Evolutionary conservation across 2,113 vertebrate genomes (phyloP).

Genomic region (Sprattus sprattus): DNA sequence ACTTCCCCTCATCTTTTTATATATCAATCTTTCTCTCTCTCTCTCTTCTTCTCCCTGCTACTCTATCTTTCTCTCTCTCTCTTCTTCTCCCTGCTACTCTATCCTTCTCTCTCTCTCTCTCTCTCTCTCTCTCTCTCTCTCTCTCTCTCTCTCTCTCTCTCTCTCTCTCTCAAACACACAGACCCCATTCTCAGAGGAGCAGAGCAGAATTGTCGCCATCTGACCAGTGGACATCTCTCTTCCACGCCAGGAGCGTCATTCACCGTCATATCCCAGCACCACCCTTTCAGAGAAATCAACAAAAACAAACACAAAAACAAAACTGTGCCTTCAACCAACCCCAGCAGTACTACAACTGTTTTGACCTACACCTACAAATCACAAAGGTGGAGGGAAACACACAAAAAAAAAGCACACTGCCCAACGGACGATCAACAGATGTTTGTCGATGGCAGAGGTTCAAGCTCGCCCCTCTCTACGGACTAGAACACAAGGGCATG

Average conservation of each 20-base stretch:
- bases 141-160: neutral
- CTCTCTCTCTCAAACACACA: slow-evolving; percentile 22
- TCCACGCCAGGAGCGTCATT: neutral
- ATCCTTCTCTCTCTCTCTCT: no score
- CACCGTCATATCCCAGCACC: slow-evolving; percentile 30
- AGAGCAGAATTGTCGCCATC: slow-evolving; percentile 53
- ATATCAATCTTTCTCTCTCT: no score
- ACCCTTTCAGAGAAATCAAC: slow-evolving; percentile 34
- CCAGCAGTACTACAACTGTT: slow-evolving; percentile 48
- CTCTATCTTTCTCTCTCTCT: neutral
- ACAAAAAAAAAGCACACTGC: neutral
- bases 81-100: neutral
- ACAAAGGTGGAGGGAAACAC: neutral
- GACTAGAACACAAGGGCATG: slow-evolving; percentile 32
- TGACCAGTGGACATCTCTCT: slow-evolving; percentile 36
- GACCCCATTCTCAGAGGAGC: slow-evolving; percentile 42
- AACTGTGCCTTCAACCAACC: slow-evolving; percentile 68
- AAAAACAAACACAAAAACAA: slow-evolving; percentile 34
- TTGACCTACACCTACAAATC: slow-evolving; percentile 17
- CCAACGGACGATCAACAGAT: slow-evolving; percentile 23
- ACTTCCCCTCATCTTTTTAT: no score
- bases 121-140: neutral
- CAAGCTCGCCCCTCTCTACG: slow-evolving; percentile 31
- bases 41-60: neutral
- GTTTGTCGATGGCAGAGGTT: slow-evolving; percentile 45